These are phyloP conservation scores for Ellobius talpinus DNA, from an alignment of 2,113 vertebrate genomes.

Conservation along the genomic window DNA sequence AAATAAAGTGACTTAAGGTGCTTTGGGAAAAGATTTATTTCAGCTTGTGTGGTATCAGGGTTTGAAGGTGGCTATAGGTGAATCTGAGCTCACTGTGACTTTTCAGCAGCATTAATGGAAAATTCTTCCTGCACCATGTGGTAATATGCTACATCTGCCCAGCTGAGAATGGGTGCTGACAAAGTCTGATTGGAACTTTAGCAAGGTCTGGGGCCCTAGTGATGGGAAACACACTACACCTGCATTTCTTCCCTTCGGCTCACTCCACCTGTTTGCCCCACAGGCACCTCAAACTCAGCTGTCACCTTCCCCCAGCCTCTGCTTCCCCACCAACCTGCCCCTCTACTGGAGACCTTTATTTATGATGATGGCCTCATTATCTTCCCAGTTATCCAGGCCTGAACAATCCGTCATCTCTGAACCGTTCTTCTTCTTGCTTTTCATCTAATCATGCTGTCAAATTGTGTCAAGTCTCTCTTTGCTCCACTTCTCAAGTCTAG, in stretches of 20 bases:
- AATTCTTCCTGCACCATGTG: conserved; percentile 22
- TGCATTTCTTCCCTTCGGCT: conserved; percentile 63
- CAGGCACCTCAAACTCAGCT: conserved; percentile 64
- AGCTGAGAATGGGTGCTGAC: not conserved
- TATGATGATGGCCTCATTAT: conserved; percentile 64
- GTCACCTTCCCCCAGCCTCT: not conserved
- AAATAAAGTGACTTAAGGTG: conserved; percentile 40
- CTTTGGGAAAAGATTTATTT: conserved; percentile 8
- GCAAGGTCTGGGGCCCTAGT: conserved; percentile 4
- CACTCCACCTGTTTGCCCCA: conserved; percentile 76
- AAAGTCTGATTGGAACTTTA: conserved; percentile 46
- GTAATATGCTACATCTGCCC: not conserved
- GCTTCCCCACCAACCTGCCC: conserved; percentile 5
- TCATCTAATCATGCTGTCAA: conserved; percentile 57
- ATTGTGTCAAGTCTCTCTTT: conserved; percentile 62
- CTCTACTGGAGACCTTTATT: conserved; percentile 66
- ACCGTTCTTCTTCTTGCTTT: not conserved
- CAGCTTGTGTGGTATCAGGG: not conserved
- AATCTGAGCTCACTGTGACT: not conserved
- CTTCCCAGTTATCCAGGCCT: conserved; percentile 60
- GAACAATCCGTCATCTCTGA: conserved; percentile 65
- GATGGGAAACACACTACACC: conserved; percentile 50
- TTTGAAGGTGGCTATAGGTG: not conserved
- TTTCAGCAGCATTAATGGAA: not conserved
- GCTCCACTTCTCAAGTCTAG: conserved; percentile 18